Base-by-base conservation (phyloP, 2,888 invertebrate species). In the Eupithecia subumbrata region DNA sequence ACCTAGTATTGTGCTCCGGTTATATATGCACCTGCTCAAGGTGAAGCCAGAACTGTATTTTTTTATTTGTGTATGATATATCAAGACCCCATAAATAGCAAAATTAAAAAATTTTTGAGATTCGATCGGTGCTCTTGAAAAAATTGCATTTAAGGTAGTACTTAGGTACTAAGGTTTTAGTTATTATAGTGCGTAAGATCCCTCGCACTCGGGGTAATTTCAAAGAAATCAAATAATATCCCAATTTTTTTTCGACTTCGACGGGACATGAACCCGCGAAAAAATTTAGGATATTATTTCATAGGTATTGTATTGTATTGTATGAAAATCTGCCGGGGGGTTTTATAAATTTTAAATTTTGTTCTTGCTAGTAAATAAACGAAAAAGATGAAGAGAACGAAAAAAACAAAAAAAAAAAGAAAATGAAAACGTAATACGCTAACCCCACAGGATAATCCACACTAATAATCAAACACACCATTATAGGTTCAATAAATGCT, bases 381-480 rank as follows among this genome's bases (percentile, higher is more conserved):
- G 5, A 37, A 37, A 37, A 37, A 30, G 30, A 30, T 30, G 37
- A 37, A 37, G 37, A 37, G 37, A 5, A 56, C 56, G 12, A 12
- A 60, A 56, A 60, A 60, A 25, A 40, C 40, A 40, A 40, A 40
- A 9, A 9, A 40, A 8, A 60, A 60, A 25, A 12, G 22, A 22
- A 60, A 60, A 14, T 60, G 34, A 64, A 64, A 64, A 34, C 34
- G 64, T 34, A 64, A 64, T 64, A 34, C 64, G 64, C 30, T 30
- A 34, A 56, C 11, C 9, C 52, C 1, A 52, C 9, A 52, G 18
- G 48, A 18, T 8, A 48, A n/a, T n/a, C n/a, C n/a, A 45, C 45
- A 18, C 18, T 18, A 48, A 0, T 48, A 18, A 52, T 48, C 48
- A 52, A 52, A 22, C 22, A 56, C 22, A 22, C 22, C 12, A 60